Evolutionary conservation across 2,888 invertebrate species (phyloP).

Genomic region (Ptilodon capucinus): DNA sequence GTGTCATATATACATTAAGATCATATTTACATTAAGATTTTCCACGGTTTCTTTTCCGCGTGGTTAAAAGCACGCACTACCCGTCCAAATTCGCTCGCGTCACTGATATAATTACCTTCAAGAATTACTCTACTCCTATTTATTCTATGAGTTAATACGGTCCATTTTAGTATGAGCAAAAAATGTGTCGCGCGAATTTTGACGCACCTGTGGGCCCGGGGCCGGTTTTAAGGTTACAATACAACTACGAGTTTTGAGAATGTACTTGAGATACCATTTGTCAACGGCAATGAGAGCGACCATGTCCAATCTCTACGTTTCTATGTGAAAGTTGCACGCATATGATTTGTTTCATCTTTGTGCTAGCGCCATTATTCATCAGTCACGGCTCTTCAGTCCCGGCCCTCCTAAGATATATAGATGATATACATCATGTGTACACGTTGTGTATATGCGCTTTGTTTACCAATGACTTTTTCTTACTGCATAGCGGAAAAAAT

Average conservation of each 20-base stretch:
- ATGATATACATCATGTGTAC: conserved; percentile 3
- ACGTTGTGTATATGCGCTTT: conserved; percentile 6
- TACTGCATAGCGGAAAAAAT: not conserved
- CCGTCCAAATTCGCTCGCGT: too few relatives aligned
- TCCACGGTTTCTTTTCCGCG: too few relatives aligned
- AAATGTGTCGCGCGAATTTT: too few relatives aligned
- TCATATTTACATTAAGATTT: too few relatives aligned
- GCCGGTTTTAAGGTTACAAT: not conserved
- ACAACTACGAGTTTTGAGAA: not conserved
- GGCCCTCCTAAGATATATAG: conserved; percentile 11
- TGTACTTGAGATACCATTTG: not conserved
- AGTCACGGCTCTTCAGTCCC: conserved; percentile 24
- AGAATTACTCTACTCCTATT: too few relatives aligned
- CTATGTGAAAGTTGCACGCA: conserved; percentile 44
- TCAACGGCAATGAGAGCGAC: conserved; percentile 6
- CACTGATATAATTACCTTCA: too few relatives aligned
- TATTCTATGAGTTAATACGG: too few relatives aligned
- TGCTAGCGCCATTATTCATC: conserved; percentile 24
- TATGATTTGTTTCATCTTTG: conserved; percentile 22
- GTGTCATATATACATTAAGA: too few relatives aligned
- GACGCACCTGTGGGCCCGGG: too few relatives aligned
- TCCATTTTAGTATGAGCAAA: too few relatives aligned
- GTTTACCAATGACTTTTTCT: conserved; percentile 10
- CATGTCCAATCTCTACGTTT: conserved; percentile 42
- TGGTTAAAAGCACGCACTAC: too few relatives aligned